Evolutionary conservation across 1,140 invertebrate species (phyloP), one percentile per base, ranked within the genome.

Genomic region (Drosophila leontia): DNA sequence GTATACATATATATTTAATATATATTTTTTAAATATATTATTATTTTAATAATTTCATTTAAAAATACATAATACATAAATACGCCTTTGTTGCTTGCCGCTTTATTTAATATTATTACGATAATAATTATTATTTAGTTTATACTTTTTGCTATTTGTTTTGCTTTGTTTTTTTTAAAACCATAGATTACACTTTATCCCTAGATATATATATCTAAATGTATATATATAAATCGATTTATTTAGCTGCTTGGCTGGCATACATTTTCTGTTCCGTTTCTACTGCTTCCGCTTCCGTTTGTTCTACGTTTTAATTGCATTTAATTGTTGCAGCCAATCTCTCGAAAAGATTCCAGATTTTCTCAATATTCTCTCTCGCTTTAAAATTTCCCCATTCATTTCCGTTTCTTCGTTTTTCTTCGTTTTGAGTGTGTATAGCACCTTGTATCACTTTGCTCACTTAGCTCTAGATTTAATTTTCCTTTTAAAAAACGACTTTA

Each of bases 381-480:
- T 68, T 59, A 68, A 75, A 76, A 50, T 80, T 63, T 53, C 39
- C 64, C 63, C 42, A 50, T 50, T 55, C 42, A 41, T 53, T 68
- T 79, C 50, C 71, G 35, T 45, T 61, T 45, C 61, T 68, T 63
- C 64, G 39, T 71, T 51, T 65, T 69, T 45, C 61, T 58, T 74
- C 50, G 79, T 67, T 71, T 68, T 75, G 71, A 80, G 58, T 88
- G 80, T 88, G 85, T 91, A 91, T 91, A 91, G 90, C 90, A 91
- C 90, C 90, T 91, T 85, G 69, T 91, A 91, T 91, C 90, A 91
- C 90, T 91, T 91, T 91, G 82, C 90, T 56, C 53, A 56, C 82
- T 91, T 90, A 91, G 72, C 76, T 82, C 75, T 91, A 90, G 39
- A 70, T 69, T 91, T 79, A 69, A 72, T 77, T 70, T 75, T 51